Evolutionary conservation across 2,888 invertebrate genomes (phyloP).

Genomic region (Heteromyza rotundicornis): DNA sequence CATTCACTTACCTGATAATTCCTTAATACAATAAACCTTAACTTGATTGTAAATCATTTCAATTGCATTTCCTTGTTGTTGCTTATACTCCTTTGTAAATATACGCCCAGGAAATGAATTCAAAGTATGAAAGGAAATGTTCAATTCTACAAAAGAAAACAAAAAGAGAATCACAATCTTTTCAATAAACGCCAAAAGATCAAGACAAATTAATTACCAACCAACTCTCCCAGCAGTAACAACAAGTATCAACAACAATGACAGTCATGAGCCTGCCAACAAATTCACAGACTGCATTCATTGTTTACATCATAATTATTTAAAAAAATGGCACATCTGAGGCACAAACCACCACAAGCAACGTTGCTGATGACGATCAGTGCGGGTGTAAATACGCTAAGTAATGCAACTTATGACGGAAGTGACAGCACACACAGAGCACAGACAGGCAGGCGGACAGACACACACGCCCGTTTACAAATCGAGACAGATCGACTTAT

Average conservation of each 20-base stretch:
- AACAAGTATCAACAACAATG: neutral
- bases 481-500: too few species aligned
- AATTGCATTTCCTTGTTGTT: too few species aligned
- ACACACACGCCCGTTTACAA: neutral
- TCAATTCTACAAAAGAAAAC: too few species aligned
- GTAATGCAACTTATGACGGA: neutral
- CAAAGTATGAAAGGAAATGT: too few species aligned
- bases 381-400: neutral
- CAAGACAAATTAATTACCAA: conserved; percentile 19
- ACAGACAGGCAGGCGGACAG: neutral
- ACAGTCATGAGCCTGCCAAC: neutral
- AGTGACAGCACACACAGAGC: neutral
- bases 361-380: too few species aligned
- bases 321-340: neutral
- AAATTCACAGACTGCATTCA: conserved; percentile 4
- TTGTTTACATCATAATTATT: conserved; percentile 14
- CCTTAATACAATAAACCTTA: too few species aligned
- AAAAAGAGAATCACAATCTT: neutral
- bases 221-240: conserved; percentile 15
- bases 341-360: neutral
- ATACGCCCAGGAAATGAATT: too few species aligned
- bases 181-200: conserved; percentile 8
- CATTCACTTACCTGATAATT: too few species aligned
- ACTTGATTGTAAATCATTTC: too few species aligned
- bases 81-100: too few species aligned